Evolutionary conservation across 2,113 vertebrate species (phyloP), one percentile per base, ranked within the genome.

Genomic region (Tachysurus fulvidraco): DNA sequence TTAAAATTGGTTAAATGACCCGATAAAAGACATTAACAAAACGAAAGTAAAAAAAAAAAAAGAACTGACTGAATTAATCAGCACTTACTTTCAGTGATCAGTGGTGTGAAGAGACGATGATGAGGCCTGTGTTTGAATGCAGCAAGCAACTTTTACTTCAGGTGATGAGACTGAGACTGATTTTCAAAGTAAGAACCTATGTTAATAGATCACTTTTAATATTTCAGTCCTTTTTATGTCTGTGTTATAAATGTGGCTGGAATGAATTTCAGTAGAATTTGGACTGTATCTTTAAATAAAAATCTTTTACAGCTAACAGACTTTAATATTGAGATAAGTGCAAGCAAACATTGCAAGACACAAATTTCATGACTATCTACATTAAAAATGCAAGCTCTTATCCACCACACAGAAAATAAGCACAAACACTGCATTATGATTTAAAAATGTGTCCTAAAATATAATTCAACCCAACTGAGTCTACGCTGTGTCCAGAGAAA

Each of bases 81-180:
- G 76, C n/a, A 78, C n/a, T 55, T 78, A 74, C 25, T 74, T 74
- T 50, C 71, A 74, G 44, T 74, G 71, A 74, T 46, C 71, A 74
- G 71, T 74, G 21, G 11, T 50, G 44, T 74, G 71, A 74, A 74
- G 44, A 74, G 71, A 25, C 44, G 21, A 9, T 74, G 44, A 74
- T 74, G 50, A 78, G 50, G 14, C 50, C 54, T 78, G 76, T 19
- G 52, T 55, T 30, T 78, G 50, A 55, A 54, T 78, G 73, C 44
- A 4, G 11, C 44, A 76, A 76, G 23, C 25, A 4, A 25, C 44
- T 30, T 78, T 55, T 55, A 30, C 25, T 78, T 78, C 76, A 55
- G 52, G 50, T 55, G n/a, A 78, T 78, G 25, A 78, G 5, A 77
- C 73, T 30, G 50, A 78, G 23, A 52, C 46, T 77, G 25, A n/a